Evolutionary conservation across 64 coral and sea anemone species (phyloP).

Genomic region (Cladopsammia gracilis): DNA sequence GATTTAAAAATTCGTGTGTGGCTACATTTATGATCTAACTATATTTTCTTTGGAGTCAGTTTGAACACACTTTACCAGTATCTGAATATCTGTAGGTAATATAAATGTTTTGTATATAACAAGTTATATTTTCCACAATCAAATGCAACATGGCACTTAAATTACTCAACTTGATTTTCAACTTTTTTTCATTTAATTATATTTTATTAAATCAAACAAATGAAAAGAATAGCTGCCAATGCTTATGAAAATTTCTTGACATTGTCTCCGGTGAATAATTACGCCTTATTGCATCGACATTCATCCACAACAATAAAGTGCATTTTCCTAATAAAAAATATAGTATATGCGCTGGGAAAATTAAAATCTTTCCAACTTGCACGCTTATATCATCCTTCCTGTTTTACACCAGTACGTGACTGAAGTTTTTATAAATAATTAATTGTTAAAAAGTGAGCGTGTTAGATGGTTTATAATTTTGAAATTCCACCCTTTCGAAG

Average conservation of each 20-base stretch:
- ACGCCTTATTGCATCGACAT: background rate
- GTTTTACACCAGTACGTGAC: background rate
- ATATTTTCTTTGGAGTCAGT: too few species aligned
- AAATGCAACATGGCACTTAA: too few species aligned
- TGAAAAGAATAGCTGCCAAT: background rate
- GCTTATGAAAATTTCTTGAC: background rate
- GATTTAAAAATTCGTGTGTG: too few species aligned
- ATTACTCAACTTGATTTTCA: background rate
- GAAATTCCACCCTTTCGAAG: background rate
- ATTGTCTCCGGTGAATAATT: background rate
- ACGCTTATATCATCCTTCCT: background rate
- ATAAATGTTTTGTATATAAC: too few species aligned
- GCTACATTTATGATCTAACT: too few species aligned
- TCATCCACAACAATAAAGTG: background rate
- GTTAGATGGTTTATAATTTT: background rate
- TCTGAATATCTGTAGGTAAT: too few species aligned
- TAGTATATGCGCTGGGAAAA: background rate
- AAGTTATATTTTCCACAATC: too few species aligned
- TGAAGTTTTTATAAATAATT: background rate
- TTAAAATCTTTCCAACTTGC: background rate
- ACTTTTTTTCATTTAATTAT: background rate
- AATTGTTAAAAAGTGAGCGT: background rate
- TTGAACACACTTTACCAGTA: too few species aligned
- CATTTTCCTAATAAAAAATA: background rate
- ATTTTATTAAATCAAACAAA: background rate